These are phyloP conservation scores for Pantherophis alleghaniensis DNA, from an alignment of 2,797 vertebrate species.

Conservation along the genomic window DNA sequence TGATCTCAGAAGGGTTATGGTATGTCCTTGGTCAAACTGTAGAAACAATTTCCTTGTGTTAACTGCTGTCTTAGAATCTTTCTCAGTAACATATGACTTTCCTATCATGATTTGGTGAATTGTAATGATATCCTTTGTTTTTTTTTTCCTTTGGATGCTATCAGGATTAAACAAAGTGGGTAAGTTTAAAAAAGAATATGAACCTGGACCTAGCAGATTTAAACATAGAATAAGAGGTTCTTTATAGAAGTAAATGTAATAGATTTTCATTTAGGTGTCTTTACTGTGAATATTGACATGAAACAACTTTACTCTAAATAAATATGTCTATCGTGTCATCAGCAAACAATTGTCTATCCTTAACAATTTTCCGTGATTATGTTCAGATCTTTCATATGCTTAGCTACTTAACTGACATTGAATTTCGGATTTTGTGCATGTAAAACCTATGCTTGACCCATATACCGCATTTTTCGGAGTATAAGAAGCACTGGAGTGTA, in stretches of 20 bases:
- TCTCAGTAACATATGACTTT: neutral
- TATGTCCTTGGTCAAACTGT: neutral
- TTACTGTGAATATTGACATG: neutral
- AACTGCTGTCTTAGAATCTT: neutral
- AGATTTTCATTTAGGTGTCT: slow-evolving; percentile 27
- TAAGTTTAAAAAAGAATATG: slow-evolving; percentile 64
- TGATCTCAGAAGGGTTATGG: neutral
- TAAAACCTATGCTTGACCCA: neutral
- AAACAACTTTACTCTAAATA: neutral
- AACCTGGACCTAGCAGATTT: neutral
- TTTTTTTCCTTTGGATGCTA: slow-evolving; percentile 65
- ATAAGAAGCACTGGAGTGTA: too few relatives aligned
- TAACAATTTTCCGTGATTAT: neutral
- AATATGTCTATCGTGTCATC: neutral
- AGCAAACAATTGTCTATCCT: neutral
- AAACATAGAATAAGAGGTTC: slow-evolving; percentile 19
- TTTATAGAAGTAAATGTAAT: slow-evolving; percentile 33
- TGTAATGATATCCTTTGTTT: slow-evolving; percentile 48
- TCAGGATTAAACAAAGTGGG: slow-evolving; percentile 80
- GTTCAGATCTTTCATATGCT: neutral
- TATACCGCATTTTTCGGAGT: neutral
- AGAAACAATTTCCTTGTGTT: neutral
- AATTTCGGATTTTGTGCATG: neutral
- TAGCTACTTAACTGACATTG: neutral
- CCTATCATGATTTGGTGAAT: slow-evolving; percentile 19